Conservation (phyloP, 2,888 invertebrate genomes). For the Rhingia campestris region DNA sequence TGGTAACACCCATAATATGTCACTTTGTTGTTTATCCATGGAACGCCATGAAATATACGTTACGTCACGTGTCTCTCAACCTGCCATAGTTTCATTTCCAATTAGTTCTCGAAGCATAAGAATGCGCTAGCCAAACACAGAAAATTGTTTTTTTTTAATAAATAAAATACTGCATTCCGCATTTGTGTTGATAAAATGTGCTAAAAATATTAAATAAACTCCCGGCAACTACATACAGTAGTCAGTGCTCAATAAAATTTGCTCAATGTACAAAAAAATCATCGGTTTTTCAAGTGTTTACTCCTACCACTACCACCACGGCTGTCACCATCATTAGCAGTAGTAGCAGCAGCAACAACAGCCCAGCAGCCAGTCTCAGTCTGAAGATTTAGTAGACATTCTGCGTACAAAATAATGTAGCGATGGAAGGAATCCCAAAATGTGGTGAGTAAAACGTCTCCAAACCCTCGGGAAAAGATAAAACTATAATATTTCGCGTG, state of each 20-base stretch:
- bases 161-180: conserved; percentile 35
- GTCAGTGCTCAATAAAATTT: conserved; percentile 19
- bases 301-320: conserved; percentile 18
- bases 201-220: conserved; percentile 24
- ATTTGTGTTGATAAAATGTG: conserved; percentile 11
- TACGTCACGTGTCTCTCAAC: conserved; percentile 58
- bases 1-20: background rate
- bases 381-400: conserved; percentile 50
- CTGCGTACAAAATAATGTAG: conserved; percentile 64
- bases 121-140: conserved; percentile 37
- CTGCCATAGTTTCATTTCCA: conserved; percentile 42
- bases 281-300: conserved; percentile 53
- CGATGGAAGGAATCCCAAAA: conserved; percentile 67
- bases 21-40: background rate
- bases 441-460: conserved; percentile 49
- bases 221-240: background rate
- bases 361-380: conserved; percentile 39
- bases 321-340: conserved; percentile 22
- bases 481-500: conserved; percentile 38
- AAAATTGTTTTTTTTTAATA: conserved; percentile 52
- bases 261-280: conserved; percentile 41
- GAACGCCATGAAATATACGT: conserved; percentile 45
- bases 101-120: conserved; percentile 39
- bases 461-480: conserved; percentile 1
- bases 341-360: conserved; percentile 20